These are phyloP conservation scores for Elaphurus davidianus DNA, from an alignment of 2,113 vertebrate species.

Conservation along the genomic window DNA sequence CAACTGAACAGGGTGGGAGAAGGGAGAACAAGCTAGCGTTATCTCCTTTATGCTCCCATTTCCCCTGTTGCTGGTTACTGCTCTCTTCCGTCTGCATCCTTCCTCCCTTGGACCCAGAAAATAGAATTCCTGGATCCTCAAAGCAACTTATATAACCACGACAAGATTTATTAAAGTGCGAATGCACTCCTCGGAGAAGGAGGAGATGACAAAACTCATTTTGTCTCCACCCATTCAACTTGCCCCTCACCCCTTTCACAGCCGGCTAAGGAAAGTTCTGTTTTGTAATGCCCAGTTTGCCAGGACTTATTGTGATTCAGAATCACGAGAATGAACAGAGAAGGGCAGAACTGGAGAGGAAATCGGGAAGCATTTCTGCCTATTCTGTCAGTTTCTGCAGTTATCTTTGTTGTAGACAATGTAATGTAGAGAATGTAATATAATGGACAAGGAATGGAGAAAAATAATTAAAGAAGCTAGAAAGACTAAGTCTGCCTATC, in stretches of 20 bases:
- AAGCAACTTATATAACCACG: neutral
- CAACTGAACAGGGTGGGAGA: neutral
- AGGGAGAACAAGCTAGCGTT: neutral
- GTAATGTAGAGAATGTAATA: neutral
- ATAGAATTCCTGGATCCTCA: conserved; percentile 21
- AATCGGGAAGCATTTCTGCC: neutral
- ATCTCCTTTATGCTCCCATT: neutral
- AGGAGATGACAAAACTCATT: neutral
- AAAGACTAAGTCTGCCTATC: neutral
- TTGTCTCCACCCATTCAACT: neutral
- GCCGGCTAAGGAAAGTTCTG: neutral
- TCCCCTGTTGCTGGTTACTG: neutral
- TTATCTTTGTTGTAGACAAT: neutral
- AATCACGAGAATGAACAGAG: neutral
- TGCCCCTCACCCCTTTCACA: neutral
- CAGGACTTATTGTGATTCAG: neutral
- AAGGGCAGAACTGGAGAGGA: neutral
- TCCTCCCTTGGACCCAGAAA: conserved; percentile 3
- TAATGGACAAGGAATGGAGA: neutral
- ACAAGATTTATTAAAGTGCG: neutral
- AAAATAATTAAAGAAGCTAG: neutral
- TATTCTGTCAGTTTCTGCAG: neutral
- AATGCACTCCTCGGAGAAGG: neutral
- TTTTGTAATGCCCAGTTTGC: neutral
- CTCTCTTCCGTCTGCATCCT: neutral